Conservation (phyloP, 2,888 invertebrate genomes). For the Pinctada fucata region DNA sequence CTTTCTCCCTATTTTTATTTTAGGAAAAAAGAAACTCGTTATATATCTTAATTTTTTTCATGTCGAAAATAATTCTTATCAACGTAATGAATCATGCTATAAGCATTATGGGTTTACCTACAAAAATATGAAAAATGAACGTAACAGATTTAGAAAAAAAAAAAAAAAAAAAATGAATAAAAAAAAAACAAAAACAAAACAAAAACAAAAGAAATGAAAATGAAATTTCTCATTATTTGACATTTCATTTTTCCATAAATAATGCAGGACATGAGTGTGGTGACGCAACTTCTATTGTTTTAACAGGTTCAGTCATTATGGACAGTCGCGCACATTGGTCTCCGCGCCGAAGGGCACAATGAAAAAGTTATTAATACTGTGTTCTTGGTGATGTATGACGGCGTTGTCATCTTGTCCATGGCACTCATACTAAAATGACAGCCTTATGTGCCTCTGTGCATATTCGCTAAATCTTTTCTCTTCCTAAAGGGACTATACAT, state of each 20-base stretch:
- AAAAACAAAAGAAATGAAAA: not conserved
- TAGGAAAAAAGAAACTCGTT: too few species aligned
- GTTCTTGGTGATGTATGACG: not conserved
- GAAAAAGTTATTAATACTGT: not conserved
- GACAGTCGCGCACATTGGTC: not conserved
- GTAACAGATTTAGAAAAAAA: too few species aligned
- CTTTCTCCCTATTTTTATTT: too few species aligned
- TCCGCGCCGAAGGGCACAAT: not conserved
- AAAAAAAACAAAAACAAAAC: not conserved
- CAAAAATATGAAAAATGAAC: too few species aligned
- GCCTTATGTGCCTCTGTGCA: not conserved
- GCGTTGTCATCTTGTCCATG: constrained; percentile 1
- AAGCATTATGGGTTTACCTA: too few species aligned
- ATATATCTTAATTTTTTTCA: too few species aligned
- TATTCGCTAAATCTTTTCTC: not conserved
- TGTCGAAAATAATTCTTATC: too few species aligned
- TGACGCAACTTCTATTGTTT: not conserved
- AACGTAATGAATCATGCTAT: too few species aligned
- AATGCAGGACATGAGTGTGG: not conserved
- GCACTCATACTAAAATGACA: not conserved
- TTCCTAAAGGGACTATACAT: not conserved
- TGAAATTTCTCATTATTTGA: not conserved
- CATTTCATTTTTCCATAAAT: not conserved
- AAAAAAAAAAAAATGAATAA: too few species aligned
- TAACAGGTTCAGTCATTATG: not conserved